Percentiles rank a stretch among this genome's conserved stretches.
These are phyloP conservation scores for Diceros bicornis DNA, from an alignment of 2,797 vertebrate genomes.

Conservation along the genomic window DNA sequence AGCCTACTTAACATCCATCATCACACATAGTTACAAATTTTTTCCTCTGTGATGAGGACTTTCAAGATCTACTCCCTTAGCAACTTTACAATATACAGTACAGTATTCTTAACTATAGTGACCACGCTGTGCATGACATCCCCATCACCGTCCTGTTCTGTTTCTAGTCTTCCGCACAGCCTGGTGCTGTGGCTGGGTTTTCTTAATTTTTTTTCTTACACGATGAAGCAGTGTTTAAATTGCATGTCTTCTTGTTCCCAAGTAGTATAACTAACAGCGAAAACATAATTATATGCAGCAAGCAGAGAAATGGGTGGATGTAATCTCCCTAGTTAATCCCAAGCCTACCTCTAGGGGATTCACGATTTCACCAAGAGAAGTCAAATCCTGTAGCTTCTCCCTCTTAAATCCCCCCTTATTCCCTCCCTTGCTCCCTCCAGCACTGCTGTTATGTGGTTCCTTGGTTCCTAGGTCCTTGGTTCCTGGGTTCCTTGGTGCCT, in stretches of 20 bases:
- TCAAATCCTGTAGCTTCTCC: fast-evolving
- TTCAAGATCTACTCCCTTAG: too few species aligned
- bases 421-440: neutral
- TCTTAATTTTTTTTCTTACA: neutral
- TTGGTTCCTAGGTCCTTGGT: fast-evolving
- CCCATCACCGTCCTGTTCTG: neutral
- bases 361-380: fast-evolving
- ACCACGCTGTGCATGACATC: too few species aligned
- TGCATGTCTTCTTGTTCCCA: neutral
- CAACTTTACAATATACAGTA: too few species aligned
- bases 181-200: too few species aligned
- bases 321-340: neutral
- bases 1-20: too few species aligned
- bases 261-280: neutral
- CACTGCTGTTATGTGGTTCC: fast-evolving
- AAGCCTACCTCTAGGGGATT: neutral
- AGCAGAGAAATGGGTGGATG: neutral
- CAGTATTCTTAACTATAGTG: too few species aligned
- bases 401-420: fast-evolving
- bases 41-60: too few species aligned
- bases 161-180: neutral
- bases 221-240: neutral
- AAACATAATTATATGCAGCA: neutral
- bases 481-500: fast-evolving
- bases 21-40: too few species aligned